phyloP scores from a whole-genome alignment of 2,797 vertebrate genomes.

The Rhyacichthys aspro region DNA sequence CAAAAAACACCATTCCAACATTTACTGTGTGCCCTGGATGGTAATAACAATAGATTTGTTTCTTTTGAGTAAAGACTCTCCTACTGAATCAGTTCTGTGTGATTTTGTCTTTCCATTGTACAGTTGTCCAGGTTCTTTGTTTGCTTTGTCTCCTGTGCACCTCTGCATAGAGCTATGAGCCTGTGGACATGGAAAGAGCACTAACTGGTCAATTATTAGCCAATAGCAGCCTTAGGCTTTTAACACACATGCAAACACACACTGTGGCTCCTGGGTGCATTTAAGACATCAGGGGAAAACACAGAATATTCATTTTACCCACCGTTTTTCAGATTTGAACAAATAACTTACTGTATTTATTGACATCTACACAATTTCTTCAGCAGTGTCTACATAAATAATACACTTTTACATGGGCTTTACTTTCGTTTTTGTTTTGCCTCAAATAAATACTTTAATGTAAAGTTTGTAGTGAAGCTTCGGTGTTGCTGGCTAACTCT shows the following conservation, averaged over 20 bases:
- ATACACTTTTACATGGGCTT: constrained; percentile 1
- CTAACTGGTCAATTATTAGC: constrained; percentile 75
- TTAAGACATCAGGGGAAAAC: neutral
- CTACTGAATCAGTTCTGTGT: neutral
- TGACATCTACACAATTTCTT: too few species aligned
- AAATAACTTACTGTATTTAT: too few species aligned
- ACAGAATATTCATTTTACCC: constrained; percentile 1
- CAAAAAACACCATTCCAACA: neutral
- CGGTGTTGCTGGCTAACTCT: neutral
- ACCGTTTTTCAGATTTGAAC: too few species aligned
- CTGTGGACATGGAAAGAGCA: constrained; percentile 54
- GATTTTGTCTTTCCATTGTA: neutral
- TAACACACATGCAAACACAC: constrained; percentile 40
- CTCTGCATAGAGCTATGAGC: constrained; percentile 11
- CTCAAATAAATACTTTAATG: neutral
- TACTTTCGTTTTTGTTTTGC: neutral
- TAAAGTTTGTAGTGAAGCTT: neutral
- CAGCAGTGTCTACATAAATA: too few species aligned
- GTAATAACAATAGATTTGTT: neutral
- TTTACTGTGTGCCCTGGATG: neutral
- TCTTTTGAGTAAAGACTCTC: neutral
- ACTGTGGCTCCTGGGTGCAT: constrained; percentile 8
- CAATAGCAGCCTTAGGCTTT: constrained; percentile 52
- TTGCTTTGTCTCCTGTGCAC: constrained; percentile 1
- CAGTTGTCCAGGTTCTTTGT: constrained; percentile 3